Base-by-base conservation (phyloP, 37 sponge, comb jelly and placozoan genomes). In the Ephydatia muelleri region DNA sequence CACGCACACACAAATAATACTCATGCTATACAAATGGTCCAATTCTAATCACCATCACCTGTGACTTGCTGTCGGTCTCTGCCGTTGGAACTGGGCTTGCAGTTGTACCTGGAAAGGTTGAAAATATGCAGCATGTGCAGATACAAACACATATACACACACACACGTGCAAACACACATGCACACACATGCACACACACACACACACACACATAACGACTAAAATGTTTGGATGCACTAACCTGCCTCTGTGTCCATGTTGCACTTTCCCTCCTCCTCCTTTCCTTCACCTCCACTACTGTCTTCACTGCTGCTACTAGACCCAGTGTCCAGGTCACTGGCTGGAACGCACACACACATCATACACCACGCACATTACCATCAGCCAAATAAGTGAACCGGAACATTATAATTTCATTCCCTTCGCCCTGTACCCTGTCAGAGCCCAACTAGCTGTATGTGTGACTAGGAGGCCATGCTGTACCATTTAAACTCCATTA, bases 141-240 rank as follows among this genome's bases (percentile, higher is more conserved):
- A 36, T 6, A 76, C 77, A 76, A 3, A 37, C 77, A 76, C 77
- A 37, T 43, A 76, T 9, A 36, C 77, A 76, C 77, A 37, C 77
- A 76, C 77, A 37, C 77, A 76, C 27, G 13, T 21, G 13, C 80
- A 64, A 3, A 65, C 29, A 67, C 81, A 80, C 81, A 66, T 39
- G 1, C 81, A 80, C 70, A 67, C 65, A 68, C 81, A 80, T 70
- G 0, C 70, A 80, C 70, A 66, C 70, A 80, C 70, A 80, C 81
- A 80, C 38, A 30, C 81, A 66, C 81, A 80, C 70, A 80, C 81
- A 80, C 68, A 80, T 5, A 32, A 13, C 57, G 19, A 57, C 57
- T 19, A 57, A 43, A n/a, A n/a, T n/a, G n/a, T n/a, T n/a, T n/a
- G n/a, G n/a, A 30, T 69, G 70, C 12, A 31, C 32, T 21, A 34